Evolutionary conservation across 2,888 invertebrate species (phyloP).

Genomic region (Dichetophora obliterata): DNA sequence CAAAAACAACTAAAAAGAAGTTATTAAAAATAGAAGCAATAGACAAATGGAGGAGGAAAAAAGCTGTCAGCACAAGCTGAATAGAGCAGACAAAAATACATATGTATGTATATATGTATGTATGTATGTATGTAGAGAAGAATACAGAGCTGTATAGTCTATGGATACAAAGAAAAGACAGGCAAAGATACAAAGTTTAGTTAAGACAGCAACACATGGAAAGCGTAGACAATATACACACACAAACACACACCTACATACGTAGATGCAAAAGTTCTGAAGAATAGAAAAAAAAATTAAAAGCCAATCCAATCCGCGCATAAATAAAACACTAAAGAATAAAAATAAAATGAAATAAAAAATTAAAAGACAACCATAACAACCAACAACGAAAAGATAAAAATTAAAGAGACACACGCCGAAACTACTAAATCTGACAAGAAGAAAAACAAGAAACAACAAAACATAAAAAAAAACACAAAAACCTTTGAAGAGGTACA

Average conservation of each 20-base stretch:
- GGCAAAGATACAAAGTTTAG: background rate
- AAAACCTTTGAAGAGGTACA: slow-evolving; percentile 34
- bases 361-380: slow-evolving; percentile 9
- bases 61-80: background rate
- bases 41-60: background rate
- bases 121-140: background rate
- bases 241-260: too few relatives aligned
- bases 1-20: background rate
- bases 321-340: background rate
- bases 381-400: background rate
- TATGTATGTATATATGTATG: too few relatives aligned
- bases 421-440: slow-evolving; percentile 6
- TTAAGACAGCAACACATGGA: background rate
- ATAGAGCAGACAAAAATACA: background rate
- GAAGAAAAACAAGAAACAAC: slow-evolving; percentile 38
- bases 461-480: slow-evolving; percentile 45
- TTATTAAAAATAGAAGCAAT: background rate
- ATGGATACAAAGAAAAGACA: background rate
- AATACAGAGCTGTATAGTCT: background rate
- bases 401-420: slow-evolving; percentile 5
- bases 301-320: background rate
- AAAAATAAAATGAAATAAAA: background rate
- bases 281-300: too few relatives aligned
- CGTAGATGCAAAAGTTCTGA: too few relatives aligned
- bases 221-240: background rate